Evolutionary conservation across 2,113 vertebrate genomes (phyloP), one percentile per base, ranked within the genome.

Genomic region (Nicator chloris): DNA sequence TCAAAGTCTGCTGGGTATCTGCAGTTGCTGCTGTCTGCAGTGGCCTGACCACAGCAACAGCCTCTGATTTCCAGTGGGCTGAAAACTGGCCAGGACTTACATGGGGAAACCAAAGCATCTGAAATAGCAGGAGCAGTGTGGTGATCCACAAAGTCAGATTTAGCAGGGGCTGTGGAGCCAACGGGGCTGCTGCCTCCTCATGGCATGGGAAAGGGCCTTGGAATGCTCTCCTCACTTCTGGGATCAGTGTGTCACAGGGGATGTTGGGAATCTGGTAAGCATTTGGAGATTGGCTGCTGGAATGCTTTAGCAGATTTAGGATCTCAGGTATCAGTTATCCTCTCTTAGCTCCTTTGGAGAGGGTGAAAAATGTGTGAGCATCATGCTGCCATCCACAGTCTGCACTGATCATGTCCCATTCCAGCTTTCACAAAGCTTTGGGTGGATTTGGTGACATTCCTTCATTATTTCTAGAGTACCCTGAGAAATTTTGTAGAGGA

Each of bases 71-170:
- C 78, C 64, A 89, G 93, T 75, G 89, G 92, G 61, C 31, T 92
- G 92, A 92, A 82, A 82, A 60, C n/a, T 92, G 81, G 69, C 83
- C 86, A 93, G 89, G 30, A 37, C 27, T 87, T n/a, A 63, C 18
- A 27, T 82, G 73, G 84, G 88, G n/a, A 91, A 93, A 81, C 64
- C 91, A 94, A 86, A 82, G 83, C 45, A 72, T 64, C 84, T 84
- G 81, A 85, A 95, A 95, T 72, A 95, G 92, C 91, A 82, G 89
- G 45, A 93, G 80, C 73, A 79, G 69, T 95, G 95, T 90, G 96
- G 95, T 95, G 53, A 79, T 96, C 95, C 96, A 95, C 93, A 93
- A 17, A 92, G 86, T 78, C 95, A 89, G 77, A 95, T 95, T 93
- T 93, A 95, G 94, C 86, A 65, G 92, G n/a, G 57, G 68, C 42